Evolutionary conservation across 2,888 invertebrate species (phyloP).

Genomic region (Himalopsyche kuldschensis): DNA sequence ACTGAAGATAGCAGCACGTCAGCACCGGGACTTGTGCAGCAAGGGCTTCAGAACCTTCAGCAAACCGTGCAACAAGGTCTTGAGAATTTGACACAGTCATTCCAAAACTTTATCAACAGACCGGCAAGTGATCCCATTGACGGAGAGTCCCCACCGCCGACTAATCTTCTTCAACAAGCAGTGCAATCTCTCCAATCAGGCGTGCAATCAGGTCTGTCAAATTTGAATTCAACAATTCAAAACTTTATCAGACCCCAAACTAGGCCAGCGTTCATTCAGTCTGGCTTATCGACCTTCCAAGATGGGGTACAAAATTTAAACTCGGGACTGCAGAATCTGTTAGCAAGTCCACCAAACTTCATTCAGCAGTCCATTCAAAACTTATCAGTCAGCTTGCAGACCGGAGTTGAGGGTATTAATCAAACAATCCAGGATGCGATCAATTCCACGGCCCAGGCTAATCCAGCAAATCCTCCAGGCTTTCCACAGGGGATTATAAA

Average conservation of each 20-base stretch:
- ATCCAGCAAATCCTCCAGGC: background rate
- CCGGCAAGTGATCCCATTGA: background rate
- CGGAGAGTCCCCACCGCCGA: background rate
- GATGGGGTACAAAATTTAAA: conserved; percentile 14
- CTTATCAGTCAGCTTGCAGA: conserved; percentile 7
- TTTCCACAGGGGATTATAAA: conserved; percentile 4
- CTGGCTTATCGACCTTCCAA: conserved; percentile 8
- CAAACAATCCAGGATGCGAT: conserved; percentile 24
- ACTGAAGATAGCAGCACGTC: background rate
- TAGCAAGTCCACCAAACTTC: background rate
- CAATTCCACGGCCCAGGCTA: background rate
- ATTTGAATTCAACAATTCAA: background rate
- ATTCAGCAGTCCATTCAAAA: conserved; percentile 17
- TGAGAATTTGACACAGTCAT: conserved; percentile 5
- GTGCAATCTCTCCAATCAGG: conserved; percentile 3
- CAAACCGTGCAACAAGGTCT: conserved; percentile 13
- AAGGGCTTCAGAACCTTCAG: conserved; percentile 17
- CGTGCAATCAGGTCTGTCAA: background rate
- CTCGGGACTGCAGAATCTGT: conserved; percentile 11
- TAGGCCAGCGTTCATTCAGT: conserved; percentile 10
- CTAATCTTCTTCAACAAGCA: conserved; percentile 12
- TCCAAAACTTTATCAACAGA: conserved; percentile 9
- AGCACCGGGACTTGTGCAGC: background rate
- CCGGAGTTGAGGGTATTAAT: conserved; percentile 16
- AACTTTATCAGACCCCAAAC: background rate